Percentiles rank a stretch among this genome's conserved stretches.
Conservation (phyloP, 2,113 vertebrate genomes). For the Caloenas nicobarica region DNA sequence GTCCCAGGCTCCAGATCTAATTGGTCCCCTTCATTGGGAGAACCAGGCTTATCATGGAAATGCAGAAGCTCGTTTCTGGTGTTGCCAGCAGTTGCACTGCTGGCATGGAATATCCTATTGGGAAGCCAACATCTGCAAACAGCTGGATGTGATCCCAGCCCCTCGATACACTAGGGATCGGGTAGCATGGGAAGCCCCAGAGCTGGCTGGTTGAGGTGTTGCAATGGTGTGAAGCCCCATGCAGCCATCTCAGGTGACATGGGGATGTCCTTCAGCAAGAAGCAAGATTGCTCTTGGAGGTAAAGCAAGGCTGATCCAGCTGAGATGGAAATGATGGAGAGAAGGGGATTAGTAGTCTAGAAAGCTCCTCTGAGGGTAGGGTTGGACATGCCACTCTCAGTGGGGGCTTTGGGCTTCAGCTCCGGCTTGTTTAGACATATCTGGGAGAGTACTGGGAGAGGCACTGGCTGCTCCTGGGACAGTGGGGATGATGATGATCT, state of each 20-base stretch:
- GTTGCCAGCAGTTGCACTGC: not conserved
- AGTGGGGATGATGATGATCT: not conserved
- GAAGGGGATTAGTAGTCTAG: not conserved
- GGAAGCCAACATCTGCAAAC: not conserved
- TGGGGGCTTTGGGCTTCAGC: not conserved
- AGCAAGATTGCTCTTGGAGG: not conserved
- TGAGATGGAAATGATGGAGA: not conserved
- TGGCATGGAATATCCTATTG: not conserved
- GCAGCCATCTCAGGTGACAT: not conserved
- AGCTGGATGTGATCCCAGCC: not conserved
- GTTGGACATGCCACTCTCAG: not conserved
- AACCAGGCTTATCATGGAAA: not conserved
- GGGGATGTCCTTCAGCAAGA: not conserved
- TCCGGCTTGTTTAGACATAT: not conserved
- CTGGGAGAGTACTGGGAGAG: not conserved
- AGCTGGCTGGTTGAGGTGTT: not conserved
- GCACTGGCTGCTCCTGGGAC: not conserved
- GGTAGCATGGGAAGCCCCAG: not conserved
- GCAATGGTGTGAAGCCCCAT: not conserved
- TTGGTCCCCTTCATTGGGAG: not conserved
- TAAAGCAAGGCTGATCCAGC: not conserved
- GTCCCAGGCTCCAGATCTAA: not conserved
- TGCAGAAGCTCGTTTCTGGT: not conserved
- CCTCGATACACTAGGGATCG: rapidly evolving
- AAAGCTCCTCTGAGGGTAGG: not conserved